Conservation (phyloP, 2,113 vertebrate genomes). For the Gallinago paraguaiae region DNA sequence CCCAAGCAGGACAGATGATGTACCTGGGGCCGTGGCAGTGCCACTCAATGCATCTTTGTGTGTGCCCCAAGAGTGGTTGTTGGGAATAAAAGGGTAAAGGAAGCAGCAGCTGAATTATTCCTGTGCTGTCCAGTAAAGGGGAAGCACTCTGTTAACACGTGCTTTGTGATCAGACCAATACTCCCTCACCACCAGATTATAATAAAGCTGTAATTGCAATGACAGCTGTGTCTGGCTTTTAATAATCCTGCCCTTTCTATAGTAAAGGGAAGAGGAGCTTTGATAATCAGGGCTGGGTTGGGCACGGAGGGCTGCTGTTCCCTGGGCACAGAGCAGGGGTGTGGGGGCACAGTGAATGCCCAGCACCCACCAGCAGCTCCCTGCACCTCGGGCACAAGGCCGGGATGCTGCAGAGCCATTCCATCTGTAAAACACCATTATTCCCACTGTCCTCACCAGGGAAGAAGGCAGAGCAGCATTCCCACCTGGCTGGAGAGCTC, state of each 20-base stretch:
- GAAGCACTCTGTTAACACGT: fast-evolving
- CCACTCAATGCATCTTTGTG: not conserved
- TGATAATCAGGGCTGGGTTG: fast-evolving
- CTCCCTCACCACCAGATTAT: not conserved
- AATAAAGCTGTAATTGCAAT: conserved; percentile 15
- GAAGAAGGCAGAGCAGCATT: not conserved
- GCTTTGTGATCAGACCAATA: not conserved
- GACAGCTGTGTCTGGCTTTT: not conserved
- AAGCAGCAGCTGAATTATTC: not conserved
- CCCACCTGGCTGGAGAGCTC: not conserved
- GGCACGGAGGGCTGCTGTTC: not conserved
- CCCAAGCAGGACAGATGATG: not conserved
- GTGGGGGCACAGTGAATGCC: fast-evolving
- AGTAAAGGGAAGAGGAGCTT: not conserved
- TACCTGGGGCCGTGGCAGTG: fast-evolving
- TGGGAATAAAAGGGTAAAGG: not conserved
- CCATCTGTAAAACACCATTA: not conserved
- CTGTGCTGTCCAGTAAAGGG: not conserved
- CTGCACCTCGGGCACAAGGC: fast-evolving
- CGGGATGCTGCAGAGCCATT: not conserved
- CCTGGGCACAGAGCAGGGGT: not conserved
- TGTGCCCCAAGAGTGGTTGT: not conserved
- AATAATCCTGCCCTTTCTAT: fast-evolving
- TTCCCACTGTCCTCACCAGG: fast-evolving
- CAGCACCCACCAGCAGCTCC: not conserved